Evolutionary conservation across 2,888 invertebrate species (phyloP), one percentile per base, ranked within the genome.

Genomic region (Epinotia brunnichana): DNA sequence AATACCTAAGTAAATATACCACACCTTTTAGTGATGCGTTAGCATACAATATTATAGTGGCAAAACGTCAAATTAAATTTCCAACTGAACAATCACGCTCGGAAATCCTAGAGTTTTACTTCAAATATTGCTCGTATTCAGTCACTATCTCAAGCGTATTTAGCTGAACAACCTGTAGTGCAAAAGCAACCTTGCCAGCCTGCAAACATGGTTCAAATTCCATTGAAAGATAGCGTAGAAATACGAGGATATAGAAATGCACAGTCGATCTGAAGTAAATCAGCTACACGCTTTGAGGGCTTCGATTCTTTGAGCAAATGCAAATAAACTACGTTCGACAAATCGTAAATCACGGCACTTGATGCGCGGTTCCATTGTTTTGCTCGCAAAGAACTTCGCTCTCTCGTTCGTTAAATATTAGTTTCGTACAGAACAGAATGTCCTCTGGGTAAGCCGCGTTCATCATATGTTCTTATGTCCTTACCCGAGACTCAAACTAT

Each of bases 271-370:
- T 56, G 66, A 66, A 66, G 54, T 56, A 24, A 66, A 66, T 66
- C 64, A 51, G 66, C 53, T 56, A 66, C 41, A 56, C 66, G 66
- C 66, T 66, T 66, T 66, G 66, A 66, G 41, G 54, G 54, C 39
- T 41, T 54, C 64, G 54, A 64, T 64, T 54, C 64, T 66, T 66
- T 66, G 64, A 66, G 64, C 64, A 66, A 64, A 66, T 66, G 66
- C 66, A 66, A 56, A 66, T 66, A 66, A 64, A 64, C 64, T 64
- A 41, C 64, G 66, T 66, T 41, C 21, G 35, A 41, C 41, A 66
- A 66, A 66, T 66, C 66, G 66, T 66, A 66, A 66, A 66, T 66
- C 66, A 66, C 56, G 66, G 79, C 77, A 78, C 75, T 73, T 74
- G 72, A 68, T 41, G 64, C 39, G 61, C 56, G 70, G 72, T 53